Percentiles rank a stretch among this genome's conserved stretches.
phyloP scores from a whole-genome alignment of 2,113 vertebrate genomes.

The Geococcyx californianus region DNA sequence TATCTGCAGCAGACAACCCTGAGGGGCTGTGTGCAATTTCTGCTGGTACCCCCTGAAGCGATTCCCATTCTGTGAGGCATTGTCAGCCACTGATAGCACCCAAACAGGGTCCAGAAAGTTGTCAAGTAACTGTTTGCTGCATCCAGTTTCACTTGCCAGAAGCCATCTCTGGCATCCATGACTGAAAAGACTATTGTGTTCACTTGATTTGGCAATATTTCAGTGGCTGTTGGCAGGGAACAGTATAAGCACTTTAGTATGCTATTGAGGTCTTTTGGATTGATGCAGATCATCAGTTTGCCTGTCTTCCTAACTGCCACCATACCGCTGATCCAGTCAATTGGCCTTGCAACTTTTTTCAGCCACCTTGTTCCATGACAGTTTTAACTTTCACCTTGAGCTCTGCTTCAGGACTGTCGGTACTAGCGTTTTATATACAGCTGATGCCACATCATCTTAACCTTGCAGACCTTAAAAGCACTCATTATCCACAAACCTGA shows the following conservation, averaged over 20 bases:
- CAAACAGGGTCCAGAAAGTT: constrained; percentile 71
- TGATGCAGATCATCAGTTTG: constrained; percentile 65
- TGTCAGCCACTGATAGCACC: constrained; percentile 69
- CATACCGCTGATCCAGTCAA: constrained; percentile 61
- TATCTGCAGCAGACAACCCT: constrained; percentile 67
- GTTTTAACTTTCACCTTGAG: constrained; percentile 65
- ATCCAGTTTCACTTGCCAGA: constrained; percentile 63
- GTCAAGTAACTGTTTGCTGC: constrained; percentile 68
- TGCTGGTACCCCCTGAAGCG: constrained; percentile 57
- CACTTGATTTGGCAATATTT: constrained; percentile 63
- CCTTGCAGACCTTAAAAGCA: constrained; percentile 29
- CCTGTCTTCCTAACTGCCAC: constrained; percentile 64
- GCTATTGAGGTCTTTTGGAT: constrained; percentile 67
- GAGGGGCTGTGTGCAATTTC: constrained; percentile 56
- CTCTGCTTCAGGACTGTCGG: neutral
- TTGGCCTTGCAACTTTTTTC: constrained; percentile 60
- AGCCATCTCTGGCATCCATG: constrained; percentile 63
- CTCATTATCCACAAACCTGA: constrained; percentile 20
- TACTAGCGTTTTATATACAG: constrained; percentile 36
- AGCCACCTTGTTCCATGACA: constrained; percentile 41
- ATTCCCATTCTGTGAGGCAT: constrained; percentile 51
- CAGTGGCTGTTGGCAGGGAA: constrained; percentile 65
- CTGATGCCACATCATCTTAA: constrained; percentile 29
- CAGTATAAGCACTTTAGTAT: constrained; percentile 57
- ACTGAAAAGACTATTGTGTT: constrained; percentile 69